A percentile compares a stretch with the other conserved stretches of the same genome.
These are phyloP conservation scores for Neoascia interrupta DNA, from an alignment of 2,888 invertebrate species.

Conservation along the genomic window DNA sequence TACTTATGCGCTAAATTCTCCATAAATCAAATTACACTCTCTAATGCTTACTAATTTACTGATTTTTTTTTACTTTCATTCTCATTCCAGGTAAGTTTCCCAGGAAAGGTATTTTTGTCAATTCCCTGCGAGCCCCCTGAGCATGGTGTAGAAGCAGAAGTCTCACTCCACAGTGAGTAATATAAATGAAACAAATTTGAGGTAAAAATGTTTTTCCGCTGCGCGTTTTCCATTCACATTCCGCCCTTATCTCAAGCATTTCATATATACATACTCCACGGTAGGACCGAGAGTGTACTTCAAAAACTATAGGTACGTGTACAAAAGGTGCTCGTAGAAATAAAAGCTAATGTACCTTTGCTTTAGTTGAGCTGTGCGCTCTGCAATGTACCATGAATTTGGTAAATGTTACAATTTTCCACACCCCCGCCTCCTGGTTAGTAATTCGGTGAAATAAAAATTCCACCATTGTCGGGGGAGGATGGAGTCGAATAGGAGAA, in stretches of 20 bases:
- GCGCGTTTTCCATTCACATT: slow-evolving; percentile 40
- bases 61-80: slow-evolving; percentile 17
- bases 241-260: slow-evolving; percentile 20
- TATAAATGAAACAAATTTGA: slow-evolving; percentile 56
- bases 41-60: slow-evolving; percentile 46
- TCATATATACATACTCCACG: slow-evolving; percentile 13
- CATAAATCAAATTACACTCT: slow-evolving; percentile 57
- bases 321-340: slow-evolving; percentile 39
- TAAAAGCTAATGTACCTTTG: slow-evolving; percentile 64
- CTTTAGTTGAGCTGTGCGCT: too few relatives aligned
- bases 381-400: slow-evolving; percentile 65
- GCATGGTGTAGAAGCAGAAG: background rate
- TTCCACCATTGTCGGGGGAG: slow-evolving; percentile 18
- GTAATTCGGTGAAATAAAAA: slow-evolving; percentile 30
- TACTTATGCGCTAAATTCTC: slow-evolving; percentile 6
- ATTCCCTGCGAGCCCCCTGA: background rate
- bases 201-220: slow-evolving; percentile 19
- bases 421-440: background rate
- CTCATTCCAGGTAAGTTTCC: slow-evolving; percentile 49
- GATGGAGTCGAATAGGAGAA: background rate
- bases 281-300: slow-evolving; percentile 33
- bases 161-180: slow-evolving; percentile 41
- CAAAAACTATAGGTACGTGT: slow-evolving; percentile 5
- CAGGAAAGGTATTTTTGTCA: slow-evolving; percentile 44
- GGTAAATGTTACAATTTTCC: slow-evolving; percentile 56